phyloP scores from a whole-genome alignment of 2,888 invertebrate genomes.

The Ypsolopha scabrella region DNA sequence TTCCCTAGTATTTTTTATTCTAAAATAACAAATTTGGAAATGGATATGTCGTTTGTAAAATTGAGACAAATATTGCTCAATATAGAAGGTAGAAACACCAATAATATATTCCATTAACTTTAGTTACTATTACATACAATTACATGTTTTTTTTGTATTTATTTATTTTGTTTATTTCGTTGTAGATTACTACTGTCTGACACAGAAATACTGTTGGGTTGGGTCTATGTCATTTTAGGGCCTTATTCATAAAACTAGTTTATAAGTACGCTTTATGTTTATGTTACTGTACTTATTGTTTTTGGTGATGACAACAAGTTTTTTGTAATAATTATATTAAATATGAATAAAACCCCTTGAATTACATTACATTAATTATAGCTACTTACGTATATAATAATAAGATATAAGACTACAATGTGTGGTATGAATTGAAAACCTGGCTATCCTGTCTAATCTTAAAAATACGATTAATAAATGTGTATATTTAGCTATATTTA shows the following conservation, averaged over 20 bases:
- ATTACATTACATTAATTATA: slow-evolving; percentile 66
- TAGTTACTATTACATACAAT: slow-evolving; percentile 52
- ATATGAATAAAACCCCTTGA: slow-evolving; percentile 27
- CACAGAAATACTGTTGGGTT: slow-evolving; percentile 25
- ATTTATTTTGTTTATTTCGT: slow-evolving; percentile 50
- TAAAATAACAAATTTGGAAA: slow-evolving; percentile 23
- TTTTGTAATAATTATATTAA: neutral
- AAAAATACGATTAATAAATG: slow-evolving; percentile 53
- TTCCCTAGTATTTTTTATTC: slow-evolving; percentile 2
- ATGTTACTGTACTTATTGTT: neutral
- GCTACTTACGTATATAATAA: slow-evolving; percentile 52
- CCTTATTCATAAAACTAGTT: slow-evolving; percentile 31
- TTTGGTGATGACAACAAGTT: neutral
- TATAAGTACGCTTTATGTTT: too few species aligned
- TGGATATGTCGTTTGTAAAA: slow-evolving; percentile 41
- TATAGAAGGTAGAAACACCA: slow-evolving; percentile 38
- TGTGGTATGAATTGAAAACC: slow-evolving; percentile 64
- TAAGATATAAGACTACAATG: slow-evolving; percentile 34
- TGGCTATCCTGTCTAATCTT: slow-evolving; percentile 68
- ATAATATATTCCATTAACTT: slow-evolving; percentile 25
- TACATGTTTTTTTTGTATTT: slow-evolving; percentile 58
- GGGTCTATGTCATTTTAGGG: slow-evolving; percentile 27
- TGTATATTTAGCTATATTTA: slow-evolving; percentile 65
- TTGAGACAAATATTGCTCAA: slow-evolving; percentile 26
- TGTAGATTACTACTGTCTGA: slow-evolving; percentile 47